Evolutionary conservation across 1,140 invertebrate species (phyloP), one percentile per base, ranked within the genome.

Genomic region (Brachionus calyciflorus): DNA sequence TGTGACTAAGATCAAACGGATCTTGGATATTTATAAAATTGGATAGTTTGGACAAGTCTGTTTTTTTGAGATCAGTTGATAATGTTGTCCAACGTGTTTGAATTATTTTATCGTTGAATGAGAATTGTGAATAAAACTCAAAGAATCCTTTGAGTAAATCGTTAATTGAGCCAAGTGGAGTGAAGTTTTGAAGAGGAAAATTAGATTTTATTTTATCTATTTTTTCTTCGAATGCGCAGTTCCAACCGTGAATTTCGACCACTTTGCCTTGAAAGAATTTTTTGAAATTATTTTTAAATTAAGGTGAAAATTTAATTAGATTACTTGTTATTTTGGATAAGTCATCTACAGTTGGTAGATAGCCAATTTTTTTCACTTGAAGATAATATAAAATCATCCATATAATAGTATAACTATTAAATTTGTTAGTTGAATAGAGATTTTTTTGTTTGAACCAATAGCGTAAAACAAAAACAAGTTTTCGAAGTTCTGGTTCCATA

Each of bases 371-470:
- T 17, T 49, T 73, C 12, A 9, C 37, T 55, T 73, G 69, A 0
- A 73, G 21, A 55, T 73, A 73, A 17, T 41, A 51, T 30, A 73
- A 33, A 7, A 73, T 19, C 69, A 73, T 33, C 69, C 69, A 73
- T 17, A 55, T 73, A 17, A 73, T 51, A 12, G 69, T 73, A 41
- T 73, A 73, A 33, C 46, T 51, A 40, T 73, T 73, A 49, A 73
- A 55, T 33, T 55, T 49, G 17, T 41, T 73, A 26, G 30, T 51
- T 28, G 69, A 49, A 17, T 51, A 73, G n/a, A 73, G 28, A 55
- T 73, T 73, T 24, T 73, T 73, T 73, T 73, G 69, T 41, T 49
- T 73, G 24, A 49, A 73, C 69, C 69, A 73, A 73, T 73, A 73
- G 24, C 69, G 24, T 19, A 73, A 21, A 24, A 55, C 69, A 73